Percentiles rank a stretch among this genome's conserved stretches.
These are phyloP conservation scores for Sebastes dallii DNA, from an alignment of 2,797 vertebrate species.

Conservation along the genomic window DNA sequence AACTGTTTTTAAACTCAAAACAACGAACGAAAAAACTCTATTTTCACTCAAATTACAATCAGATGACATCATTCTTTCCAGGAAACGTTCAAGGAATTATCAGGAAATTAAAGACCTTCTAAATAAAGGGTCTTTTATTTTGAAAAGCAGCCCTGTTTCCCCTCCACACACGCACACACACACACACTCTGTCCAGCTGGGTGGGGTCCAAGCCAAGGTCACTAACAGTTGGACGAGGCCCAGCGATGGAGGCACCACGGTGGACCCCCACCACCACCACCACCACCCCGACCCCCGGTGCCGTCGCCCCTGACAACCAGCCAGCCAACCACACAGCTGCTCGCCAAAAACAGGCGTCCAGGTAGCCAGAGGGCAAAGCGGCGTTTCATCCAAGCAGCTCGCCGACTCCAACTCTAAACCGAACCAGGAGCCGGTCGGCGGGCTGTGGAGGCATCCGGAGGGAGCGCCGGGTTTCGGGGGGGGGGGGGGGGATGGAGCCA, in stretches of 20 bases:
- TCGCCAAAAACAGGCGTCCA: slow-evolving; percentile 42
- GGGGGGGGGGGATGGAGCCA: slow-evolving; percentile 8
- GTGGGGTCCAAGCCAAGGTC: slow-evolving; percentile 75
- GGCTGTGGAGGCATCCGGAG: slow-evolving; percentile 29
- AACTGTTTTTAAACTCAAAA: background rate
- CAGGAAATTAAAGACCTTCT: background rate
- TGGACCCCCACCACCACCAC: slow-evolving; percentile 23
- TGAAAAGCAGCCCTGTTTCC: background rate
- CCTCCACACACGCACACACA: background rate
- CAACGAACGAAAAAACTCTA: too few species aligned
- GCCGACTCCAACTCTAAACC: background rate
- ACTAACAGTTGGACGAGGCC: slow-evolving; percentile 74
- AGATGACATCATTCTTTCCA: background rate
- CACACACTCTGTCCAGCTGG: slow-evolving; percentile 65
- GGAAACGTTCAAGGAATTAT: too few species aligned
- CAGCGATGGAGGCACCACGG: slow-evolving; percentile 52
- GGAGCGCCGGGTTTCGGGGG: slow-evolving; percentile 1
- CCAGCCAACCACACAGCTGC: slow-evolving; percentile 29
- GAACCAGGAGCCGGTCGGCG: background rate
- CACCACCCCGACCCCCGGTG: slow-evolving; percentile 35
- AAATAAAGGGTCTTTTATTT: slow-evolving; percentile 3
- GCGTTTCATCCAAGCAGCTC: background rate
- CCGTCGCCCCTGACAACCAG: slow-evolving; percentile 51
- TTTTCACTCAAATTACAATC: background rate
- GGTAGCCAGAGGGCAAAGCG: slow-evolving; percentile 52